These are phyloP conservation scores for Pholis gunnellus DNA, from an alignment of 2,113 vertebrate genomes.

Conservation along the genomic window DNA sequence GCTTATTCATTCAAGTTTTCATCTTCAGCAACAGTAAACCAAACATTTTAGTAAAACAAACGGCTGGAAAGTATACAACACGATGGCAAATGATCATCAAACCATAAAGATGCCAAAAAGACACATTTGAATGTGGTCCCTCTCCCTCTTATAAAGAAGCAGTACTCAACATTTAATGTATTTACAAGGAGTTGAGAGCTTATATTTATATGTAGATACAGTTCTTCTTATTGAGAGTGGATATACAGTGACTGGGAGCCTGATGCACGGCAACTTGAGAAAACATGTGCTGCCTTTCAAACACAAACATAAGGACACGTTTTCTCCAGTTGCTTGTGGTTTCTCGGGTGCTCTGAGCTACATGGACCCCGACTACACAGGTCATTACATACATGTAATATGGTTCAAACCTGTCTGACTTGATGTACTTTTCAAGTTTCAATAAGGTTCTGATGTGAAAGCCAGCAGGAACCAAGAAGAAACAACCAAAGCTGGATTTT, in stretches of 20 bases:
- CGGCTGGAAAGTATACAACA: conserved; percentile 45
- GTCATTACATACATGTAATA: background rate
- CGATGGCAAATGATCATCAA: conserved; percentile 29
- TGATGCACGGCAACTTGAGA: background rate
- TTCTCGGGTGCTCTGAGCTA: background rate
- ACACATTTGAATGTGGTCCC: conserved; percentile 47
- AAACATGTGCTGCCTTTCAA: background rate
- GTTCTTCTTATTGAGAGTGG: conserved; percentile 16
- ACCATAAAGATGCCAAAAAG: conserved; percentile 33
- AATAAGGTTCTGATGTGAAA: background rate
- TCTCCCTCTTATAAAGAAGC: background rate
- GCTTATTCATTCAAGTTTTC: conserved; percentile 22
- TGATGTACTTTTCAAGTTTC: background rate
- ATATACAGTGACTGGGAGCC: background rate
- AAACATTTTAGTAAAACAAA: conserved; percentile 20
- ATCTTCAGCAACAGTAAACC: conserved; percentile 21
- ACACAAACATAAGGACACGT: background rate
- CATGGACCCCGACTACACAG: conserved; percentile 2
- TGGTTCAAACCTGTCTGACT: background rate
- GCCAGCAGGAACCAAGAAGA: background rate
- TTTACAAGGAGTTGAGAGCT: conserved; percentile 31
- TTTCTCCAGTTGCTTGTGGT: background rate
- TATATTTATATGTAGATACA: conserved; percentile 1
- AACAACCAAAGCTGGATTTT: background rate
- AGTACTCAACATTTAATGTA: conserved; percentile 1